These are phyloP conservation scores for Sander vitreus DNA, from an alignment of 2,113 vertebrate genomes.

Conservation along the genomic window DNA sequence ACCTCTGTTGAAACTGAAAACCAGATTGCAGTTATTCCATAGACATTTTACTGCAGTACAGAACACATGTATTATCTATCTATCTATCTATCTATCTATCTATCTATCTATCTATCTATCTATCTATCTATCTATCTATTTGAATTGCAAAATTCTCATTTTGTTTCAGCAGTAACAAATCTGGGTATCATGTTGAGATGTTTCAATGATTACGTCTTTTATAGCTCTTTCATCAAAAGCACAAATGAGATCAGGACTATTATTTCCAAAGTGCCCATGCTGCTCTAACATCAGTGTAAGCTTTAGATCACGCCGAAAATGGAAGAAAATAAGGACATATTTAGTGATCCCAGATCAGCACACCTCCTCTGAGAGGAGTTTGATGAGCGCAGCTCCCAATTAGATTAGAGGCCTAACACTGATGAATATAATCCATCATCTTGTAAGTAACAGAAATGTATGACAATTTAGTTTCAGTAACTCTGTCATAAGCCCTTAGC, in stretches of 20 bases:
- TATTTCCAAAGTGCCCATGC: constrained; percentile 70
- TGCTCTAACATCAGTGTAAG: constrained; percentile 69
- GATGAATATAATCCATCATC: constrained; percentile 83
- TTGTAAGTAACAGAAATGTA: constrained; percentile 71
- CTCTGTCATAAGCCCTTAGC: constrained; percentile 71
- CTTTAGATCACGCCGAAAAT: constrained; percentile 67
- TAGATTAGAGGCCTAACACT: constrained; percentile 74
- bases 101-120: constrained; percentile 15
- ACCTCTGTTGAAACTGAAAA: constrained; percentile 38
- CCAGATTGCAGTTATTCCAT: constrained; percentile 22
- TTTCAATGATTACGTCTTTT: constrained; percentile 34
- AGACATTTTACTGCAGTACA: background rate
- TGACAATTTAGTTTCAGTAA: constrained; percentile 75
- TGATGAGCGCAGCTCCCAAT: constrained; percentile 76
- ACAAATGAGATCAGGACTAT: constrained; percentile 65
- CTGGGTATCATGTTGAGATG: background rate
- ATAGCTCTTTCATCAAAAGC: constrained; percentile 54
- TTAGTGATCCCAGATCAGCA: constrained; percentile 71
- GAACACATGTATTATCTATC: background rate
- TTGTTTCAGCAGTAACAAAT: constrained; percentile 1
- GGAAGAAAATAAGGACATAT: constrained; percentile 73
- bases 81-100: constrained; percentile 17
- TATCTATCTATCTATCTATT: background rate
- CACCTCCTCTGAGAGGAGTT: constrained; percentile 71
- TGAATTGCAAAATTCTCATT: background rate